These are phyloP conservation scores for Platypus cylindrus DNA, from an alignment of 2,888 invertebrate species.

Conservation along the genomic window DNA sequence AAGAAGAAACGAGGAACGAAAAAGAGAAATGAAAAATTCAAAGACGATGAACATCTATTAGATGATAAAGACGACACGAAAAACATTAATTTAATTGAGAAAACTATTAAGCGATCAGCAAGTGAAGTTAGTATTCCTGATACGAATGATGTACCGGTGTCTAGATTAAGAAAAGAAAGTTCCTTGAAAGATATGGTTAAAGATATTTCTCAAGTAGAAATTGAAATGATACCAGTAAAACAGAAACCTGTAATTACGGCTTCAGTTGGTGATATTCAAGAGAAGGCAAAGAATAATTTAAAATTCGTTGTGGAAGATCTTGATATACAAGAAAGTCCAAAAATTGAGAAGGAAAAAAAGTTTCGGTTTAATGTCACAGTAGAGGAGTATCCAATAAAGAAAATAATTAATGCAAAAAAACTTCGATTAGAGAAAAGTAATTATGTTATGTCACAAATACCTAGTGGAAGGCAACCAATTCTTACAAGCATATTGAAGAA, in stretches of 20 bases:
- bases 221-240: conserved; percentile 38
- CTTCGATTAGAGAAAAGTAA: conserved; percentile 10
- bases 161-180: conserved; percentile 10
- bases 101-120: conserved; percentile 9
- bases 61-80: neutral
- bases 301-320: conserved; percentile 43
- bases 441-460: conserved; percentile 19
- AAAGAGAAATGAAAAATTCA: conserved; percentile 25
- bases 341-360: conserved; percentile 25
- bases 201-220: conserved; percentile 36
- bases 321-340: conserved; percentile 44
- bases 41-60: neutral
- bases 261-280: conserved; percentile 37
- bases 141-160: neutral
- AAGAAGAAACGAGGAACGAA: conserved; percentile 28
- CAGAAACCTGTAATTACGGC: conserved; percentile 43
- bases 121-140: conserved; percentile 7
- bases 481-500: conserved; percentile 24
- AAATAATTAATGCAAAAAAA: conserved; percentile 9
- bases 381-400: conserved; percentile 18
- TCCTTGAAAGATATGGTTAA: conserved; percentile 23
- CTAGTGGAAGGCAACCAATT: conserved; percentile 19
- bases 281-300: conserved; percentile 35
- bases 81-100: conserved; percentile 7
- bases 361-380: conserved; percentile 33